A percentile compares a stretch with the other conserved stretches of the same genome.
Conservation (phyloP, 2,888 invertebrate species). For the Agrochola macilenta region DNA sequence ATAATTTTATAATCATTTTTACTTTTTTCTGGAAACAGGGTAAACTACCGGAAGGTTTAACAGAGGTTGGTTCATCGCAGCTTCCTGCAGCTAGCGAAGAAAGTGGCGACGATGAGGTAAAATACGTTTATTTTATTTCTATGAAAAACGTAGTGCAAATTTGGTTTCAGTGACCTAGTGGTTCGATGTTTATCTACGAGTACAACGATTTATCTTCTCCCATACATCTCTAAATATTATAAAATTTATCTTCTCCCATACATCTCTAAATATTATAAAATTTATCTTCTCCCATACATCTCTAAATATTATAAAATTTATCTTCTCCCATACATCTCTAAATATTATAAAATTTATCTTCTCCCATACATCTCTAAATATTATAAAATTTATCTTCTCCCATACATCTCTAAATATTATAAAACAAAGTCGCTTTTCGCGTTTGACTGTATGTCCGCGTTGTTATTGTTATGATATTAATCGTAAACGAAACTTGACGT, state of each 20-base stretch:
- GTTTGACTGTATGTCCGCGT: no score
- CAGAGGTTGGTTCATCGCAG: slow-evolving; percentile 89
- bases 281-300: background rate
- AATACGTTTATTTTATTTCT: slow-evolving; percentile 4
- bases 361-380: background rate
- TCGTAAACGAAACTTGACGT: no score
- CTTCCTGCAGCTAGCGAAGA: slow-evolving; percentile 83
- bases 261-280: no score
- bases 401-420: no score
- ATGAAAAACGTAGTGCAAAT: background rate
- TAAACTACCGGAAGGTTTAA: slow-evolving; percentile 91
- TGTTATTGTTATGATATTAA: no score
- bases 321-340: background rate
- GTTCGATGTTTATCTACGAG: background rate
- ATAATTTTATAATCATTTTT: no score
- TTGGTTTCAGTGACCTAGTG: background rate
- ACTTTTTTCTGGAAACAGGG: slow-evolving; percentile 85
- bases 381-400: no score
- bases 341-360: no score
- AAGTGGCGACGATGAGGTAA: slow-evolving; percentile 86
- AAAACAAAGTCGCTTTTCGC: no score
- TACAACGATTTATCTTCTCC: background rate
- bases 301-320: background rate
- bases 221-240: no score
- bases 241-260: background rate